Base-by-base conservation (phyloP, 2,888 invertebrate species). In the Leptinotarsa juncta region DNA sequence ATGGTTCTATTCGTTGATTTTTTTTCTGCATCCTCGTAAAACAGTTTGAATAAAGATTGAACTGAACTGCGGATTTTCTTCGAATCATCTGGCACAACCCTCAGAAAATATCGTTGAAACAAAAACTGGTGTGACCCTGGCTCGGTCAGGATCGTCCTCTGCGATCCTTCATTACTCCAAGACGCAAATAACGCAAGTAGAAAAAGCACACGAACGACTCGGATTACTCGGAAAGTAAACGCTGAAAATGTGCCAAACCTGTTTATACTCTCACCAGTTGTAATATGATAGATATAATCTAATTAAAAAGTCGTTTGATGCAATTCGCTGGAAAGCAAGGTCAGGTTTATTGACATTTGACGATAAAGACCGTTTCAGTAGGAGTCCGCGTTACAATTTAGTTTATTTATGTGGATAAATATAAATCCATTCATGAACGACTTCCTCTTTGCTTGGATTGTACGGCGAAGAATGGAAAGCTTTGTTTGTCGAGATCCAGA, bases 261-360 rank as follows among this genome's bases (percentile, higher is more conserved):
- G 62, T 62, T 62, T 62, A 62, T 42, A 62, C 2, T 62, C 18
- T 15, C 62, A 42, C 62, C 32, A 62, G 23, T 32, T n/a, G 62
- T 62, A 50, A 67, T 67, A n/a, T 16, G 67, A 67, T 50, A 48
- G 50, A 50, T 32, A 53, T 53, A 69, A 57, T 69, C 49, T 57
- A 55, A 26, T 55, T 57, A 69, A 62, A 62, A 62, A 62, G 62
- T 62, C 26, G n/a, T 62, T 42, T 16, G 57, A 69, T 69, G 69
- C 57, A 69, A 69, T 65, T 67, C 53, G n/a, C 55, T 65, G 48
- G 66, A 74, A 66, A 53, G 69, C 75, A 75, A 75, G 75, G 75
- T 75, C 71, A 72, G 65, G 75, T 75, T 75, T 75, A 69, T 75
- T 75, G 72, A 75, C 70, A 74, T 50, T 62, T 57, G 49, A 67